Evolutionary conservation across 2,888 invertebrate genomes (phyloP).

Genomic region (Nowickia ferox): DNA sequence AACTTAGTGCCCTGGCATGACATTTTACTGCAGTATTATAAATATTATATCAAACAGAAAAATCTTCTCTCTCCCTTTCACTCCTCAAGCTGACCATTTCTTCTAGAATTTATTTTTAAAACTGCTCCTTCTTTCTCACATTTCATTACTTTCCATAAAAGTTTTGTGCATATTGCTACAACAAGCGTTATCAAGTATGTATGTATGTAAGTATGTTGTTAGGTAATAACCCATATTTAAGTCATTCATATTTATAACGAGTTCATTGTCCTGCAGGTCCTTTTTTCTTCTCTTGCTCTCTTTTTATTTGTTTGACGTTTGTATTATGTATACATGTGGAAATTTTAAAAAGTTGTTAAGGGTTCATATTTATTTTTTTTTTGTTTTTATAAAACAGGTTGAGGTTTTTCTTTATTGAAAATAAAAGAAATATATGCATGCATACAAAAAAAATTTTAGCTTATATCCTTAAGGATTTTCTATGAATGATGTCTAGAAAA

Average conservation of each 20-base stretch:
- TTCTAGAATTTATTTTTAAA: not conserved
- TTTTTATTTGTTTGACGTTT: conserved; percentile 1
- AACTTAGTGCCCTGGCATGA: not conserved
- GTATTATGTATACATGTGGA: conserved; percentile 7
- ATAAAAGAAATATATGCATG: not conserved
- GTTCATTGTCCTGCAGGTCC: conserved; percentile 67
- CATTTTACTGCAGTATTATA: conserved; percentile 54
- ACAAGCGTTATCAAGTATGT: not conserved
- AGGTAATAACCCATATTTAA: conserved; percentile 62
- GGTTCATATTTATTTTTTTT: conserved; percentile 34
- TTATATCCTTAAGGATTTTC: conserved; percentile 60
- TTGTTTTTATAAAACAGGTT: conserved; percentile 26
- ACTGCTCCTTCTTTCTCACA: not conserved
- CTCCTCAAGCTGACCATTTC: conserved; percentile 25
- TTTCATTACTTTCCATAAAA: conserved; percentile 16
- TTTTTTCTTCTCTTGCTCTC: conserved; percentile 13
- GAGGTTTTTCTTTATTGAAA: conserved; percentile 45
- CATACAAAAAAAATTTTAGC: conserved; percentile 1
- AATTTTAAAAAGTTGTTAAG: conserved; percentile 15
- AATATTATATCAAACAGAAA: conserved; percentile 21
- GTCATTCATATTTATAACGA: conserved; percentile 61
- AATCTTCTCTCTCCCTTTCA: not conserved
- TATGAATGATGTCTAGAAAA: conserved; percentile 61
- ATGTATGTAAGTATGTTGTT: conserved; percentile 8
- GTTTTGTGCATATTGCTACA: not conserved